A percentile compares a stretch with the other conserved stretches of the same genome.
phyloP scores from a whole-genome alignment of 2,888 invertebrate genomes.

The Xestobium rufovillosum region DNA sequence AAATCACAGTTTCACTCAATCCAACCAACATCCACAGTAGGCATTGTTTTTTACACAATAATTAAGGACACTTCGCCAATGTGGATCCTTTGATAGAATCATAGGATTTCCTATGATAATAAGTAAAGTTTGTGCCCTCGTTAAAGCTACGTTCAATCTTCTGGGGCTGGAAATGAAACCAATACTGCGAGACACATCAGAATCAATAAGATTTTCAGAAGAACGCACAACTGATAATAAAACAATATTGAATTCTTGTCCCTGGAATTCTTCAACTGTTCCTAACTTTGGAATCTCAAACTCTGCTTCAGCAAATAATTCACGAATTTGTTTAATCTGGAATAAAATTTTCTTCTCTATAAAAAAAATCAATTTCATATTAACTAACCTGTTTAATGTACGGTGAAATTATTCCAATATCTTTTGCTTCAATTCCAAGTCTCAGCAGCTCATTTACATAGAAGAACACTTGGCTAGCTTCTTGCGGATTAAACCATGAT shows the following conservation, averaged over 20 bases:
- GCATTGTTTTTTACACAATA: conserved; percentile 56
- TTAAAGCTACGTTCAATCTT: conserved; percentile 84
- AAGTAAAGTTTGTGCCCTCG: conserved; percentile 71
- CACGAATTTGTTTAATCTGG: conserved; percentile 56
- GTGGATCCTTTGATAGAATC: conserved; percentile 55
- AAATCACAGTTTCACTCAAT: too few species aligned
- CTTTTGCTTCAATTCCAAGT: conserved; percentile 53
- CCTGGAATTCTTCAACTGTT: conserved; percentile 81
- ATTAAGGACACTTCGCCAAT: conserved; percentile 60
- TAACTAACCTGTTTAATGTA: conserved; percentile 76
- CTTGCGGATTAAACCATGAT: conserved; percentile 84
- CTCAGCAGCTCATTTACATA: conserved; percentile 61
- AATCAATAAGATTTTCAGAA: conserved; percentile 36
- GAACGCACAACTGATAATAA: conserved; percentile 65
- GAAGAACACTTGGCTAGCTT: conserved; percentile 59
- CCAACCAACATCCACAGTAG: conserved; percentile 68
- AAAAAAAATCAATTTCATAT: conserved; percentile 16
- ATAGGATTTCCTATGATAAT: conserved; percentile 81
- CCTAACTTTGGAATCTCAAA: conserved; percentile 61
- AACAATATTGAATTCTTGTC: conserved; percentile 67
- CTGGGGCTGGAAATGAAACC: conserved; percentile 70
- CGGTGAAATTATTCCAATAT: conserved; percentile 88
- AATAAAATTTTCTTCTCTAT: conserved; percentile 15
- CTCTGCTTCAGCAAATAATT: conserved; percentile 46
- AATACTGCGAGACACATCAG: conserved; percentile 50